Base-by-base conservation (phyloP, 2,888 invertebrate species). In the Agrilus cyanescens region DNA sequence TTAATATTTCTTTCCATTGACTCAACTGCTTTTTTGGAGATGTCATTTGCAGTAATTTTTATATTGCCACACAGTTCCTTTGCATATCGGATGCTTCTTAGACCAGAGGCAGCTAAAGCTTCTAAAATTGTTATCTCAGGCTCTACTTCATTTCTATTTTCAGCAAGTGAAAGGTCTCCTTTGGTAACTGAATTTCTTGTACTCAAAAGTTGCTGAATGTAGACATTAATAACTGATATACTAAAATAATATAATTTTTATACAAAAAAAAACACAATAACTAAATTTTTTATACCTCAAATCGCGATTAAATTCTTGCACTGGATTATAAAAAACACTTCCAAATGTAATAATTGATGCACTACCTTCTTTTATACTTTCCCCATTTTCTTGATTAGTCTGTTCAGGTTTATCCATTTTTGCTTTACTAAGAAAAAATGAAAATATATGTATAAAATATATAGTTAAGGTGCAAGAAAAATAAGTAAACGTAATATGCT, bases 271-370 rank as follows among this genome's bases (percentile, higher is more conserved):
- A 43, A 32, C 32, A 10, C 15, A 38, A 14, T 12, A 31, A 42
- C 15, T 12, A 8, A 37, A 15, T 29, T 45, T 12, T 37, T 33
- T 38, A 45, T 57, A 73, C 73, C 81, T 85, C 38, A 99, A 69
- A 69, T 98, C 98, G 50, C 98, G 75, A 64, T 99, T 98, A 59
- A 98, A 98, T 65, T 98, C 94, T 66, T 96, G 95, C 1, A 97
- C 97, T 1, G 96, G 90, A 69, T 98, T 98, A 62, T 98, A 98
- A 67, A 98, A 98, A 0, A 97, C 94, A 60, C 83, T 82, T 31
- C 82, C 80, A 35, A 72, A 70, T 2, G 85, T 74, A 40, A 77
- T 67, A 47, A 93, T 82, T 60, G 79, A 77, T 0, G 91, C 89
- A 55, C 78, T 72, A 1, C 91, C 90, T 70, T 94, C 94, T 47